Evolutionary conservation across 2,113 vertebrate species (phyloP).

Genomic region (Pachycephala philippinensis): DNA sequence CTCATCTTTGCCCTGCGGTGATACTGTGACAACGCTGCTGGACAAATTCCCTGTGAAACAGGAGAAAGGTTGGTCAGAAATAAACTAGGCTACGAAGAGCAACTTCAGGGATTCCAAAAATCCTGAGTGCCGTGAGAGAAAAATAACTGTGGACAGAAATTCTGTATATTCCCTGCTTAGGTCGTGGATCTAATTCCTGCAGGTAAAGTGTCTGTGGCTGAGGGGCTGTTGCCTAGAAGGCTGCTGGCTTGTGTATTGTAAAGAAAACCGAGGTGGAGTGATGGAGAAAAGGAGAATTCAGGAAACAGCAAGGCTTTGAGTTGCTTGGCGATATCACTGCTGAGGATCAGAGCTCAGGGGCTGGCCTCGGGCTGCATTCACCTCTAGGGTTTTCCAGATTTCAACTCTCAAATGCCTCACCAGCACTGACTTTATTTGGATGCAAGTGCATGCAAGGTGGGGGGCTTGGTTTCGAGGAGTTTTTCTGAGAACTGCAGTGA

Average conservation of each 20-base stretch:
- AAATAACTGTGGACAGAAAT: not conserved
- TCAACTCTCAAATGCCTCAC: not conserved
- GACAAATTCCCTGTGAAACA: not conserved
- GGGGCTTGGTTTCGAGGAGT: not conserved
- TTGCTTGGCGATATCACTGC: not conserved
- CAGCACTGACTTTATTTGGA: not conserved
- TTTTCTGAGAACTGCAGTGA: not conserved
- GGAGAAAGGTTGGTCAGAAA: not conserved
- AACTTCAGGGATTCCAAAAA: not conserved
- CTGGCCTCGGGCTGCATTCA: not conserved
- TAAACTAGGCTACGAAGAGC: not conserved
- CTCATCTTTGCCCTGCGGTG: not conserved
- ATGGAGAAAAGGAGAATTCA: not conserved
- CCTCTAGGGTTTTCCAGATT: not conserved
- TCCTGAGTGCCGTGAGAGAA: not conserved
- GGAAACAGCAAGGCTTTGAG: not conserved
- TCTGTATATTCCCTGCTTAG: not conserved
- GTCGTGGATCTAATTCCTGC: rapidly evolving
- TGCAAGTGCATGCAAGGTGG: rapidly evolving
- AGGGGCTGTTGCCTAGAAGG: not conserved
- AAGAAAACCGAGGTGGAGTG: not conserved
- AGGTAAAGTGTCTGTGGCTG: rapidly evolving
- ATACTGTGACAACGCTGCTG: not conserved
- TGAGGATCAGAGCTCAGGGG: not conserved
- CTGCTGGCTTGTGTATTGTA: not conserved